Percentiles rank a stretch among this genome's conserved stretches.
Evolutionary conservation across 2,797 vertebrate genomes (phyloP).

Genomic region (Cirrhinus mrigala): DNA sequence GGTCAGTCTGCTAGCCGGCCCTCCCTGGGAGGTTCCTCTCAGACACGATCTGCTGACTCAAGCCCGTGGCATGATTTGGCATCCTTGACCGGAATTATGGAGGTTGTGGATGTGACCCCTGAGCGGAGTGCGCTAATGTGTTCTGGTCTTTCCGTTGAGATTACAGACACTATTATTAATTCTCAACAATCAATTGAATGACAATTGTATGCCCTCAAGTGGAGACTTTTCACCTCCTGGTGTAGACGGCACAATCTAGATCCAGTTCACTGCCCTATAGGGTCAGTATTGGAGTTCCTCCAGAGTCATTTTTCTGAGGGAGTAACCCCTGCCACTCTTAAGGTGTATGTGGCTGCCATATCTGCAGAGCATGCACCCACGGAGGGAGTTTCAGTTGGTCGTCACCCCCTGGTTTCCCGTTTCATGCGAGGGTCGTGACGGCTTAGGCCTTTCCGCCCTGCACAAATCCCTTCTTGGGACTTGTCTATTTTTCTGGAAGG

Average conservation of each 20-base stretch:
- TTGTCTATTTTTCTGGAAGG: too few species aligned
- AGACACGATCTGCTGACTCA: not conserved
- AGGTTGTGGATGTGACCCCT: not conserved
- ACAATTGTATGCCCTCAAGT: not conserved
- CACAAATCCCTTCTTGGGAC: too few species aligned
- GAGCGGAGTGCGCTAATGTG: not conserved
- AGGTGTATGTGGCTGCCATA: not conserved
- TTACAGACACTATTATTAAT: not conserved
- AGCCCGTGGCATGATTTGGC: not conserved
- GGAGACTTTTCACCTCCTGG: too few species aligned
- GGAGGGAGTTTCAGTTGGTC: not conserved
- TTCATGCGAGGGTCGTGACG: not conserved
- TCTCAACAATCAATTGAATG: not conserved
- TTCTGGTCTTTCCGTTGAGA: not conserved
- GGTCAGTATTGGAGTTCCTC: not conserved
- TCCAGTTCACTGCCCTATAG: not conserved
- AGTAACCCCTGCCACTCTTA: not conserved
- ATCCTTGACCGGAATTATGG: not conserved
- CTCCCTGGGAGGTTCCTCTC: too few species aligned
- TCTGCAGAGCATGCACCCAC: not conserved
- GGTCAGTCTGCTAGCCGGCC: too few species aligned
- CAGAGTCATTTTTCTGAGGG: not conserved
- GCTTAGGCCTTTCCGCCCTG: too few species aligned
- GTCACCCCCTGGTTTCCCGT: not conserved
- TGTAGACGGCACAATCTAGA: not conserved